These are phyloP conservation scores for Sylvia atricapilla DNA, from an alignment of 2,113 vertebrate species.

Conservation along the genomic window DNA sequence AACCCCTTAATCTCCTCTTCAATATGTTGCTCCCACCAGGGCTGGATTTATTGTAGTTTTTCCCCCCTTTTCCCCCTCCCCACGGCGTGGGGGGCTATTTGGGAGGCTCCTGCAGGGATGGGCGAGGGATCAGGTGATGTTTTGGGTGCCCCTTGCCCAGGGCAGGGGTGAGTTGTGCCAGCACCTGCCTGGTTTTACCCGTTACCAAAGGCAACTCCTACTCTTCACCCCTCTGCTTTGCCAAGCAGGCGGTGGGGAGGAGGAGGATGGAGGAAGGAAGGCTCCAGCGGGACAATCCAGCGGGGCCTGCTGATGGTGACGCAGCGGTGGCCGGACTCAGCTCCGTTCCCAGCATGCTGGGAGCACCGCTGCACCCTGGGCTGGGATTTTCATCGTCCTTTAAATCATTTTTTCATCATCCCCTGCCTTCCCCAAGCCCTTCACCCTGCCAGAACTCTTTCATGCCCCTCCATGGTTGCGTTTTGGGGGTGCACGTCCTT, in stretches of 20 bases:
- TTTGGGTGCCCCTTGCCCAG: not conserved
- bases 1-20: conserved; percentile 56
- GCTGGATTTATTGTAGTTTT: not conserved
- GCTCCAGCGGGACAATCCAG: not conserved
- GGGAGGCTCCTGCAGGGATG: not conserved
- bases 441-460: not conserved
- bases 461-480: not conserved
- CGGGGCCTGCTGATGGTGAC: not conserved
- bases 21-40: conserved; percentile 44
- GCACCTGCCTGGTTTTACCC: not conserved
- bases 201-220: not conserved
- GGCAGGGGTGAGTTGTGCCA: not conserved
- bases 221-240: not conserved
- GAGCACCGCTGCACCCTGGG: not conserved
- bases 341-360: not conserved
- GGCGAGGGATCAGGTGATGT: not conserved
- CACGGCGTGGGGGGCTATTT: not conserved
- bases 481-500: not conserved
- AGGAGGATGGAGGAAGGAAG: conserved; percentile 6
- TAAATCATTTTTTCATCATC: not conserved
- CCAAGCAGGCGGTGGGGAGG: not conserved
- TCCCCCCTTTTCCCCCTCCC: not conserved
- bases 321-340: not conserved
- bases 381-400: not conserved
- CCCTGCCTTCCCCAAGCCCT: not conserved